Base-by-base conservation (phyloP, 2,113 vertebrate genomes). In the Euleptes europaea region DNA sequence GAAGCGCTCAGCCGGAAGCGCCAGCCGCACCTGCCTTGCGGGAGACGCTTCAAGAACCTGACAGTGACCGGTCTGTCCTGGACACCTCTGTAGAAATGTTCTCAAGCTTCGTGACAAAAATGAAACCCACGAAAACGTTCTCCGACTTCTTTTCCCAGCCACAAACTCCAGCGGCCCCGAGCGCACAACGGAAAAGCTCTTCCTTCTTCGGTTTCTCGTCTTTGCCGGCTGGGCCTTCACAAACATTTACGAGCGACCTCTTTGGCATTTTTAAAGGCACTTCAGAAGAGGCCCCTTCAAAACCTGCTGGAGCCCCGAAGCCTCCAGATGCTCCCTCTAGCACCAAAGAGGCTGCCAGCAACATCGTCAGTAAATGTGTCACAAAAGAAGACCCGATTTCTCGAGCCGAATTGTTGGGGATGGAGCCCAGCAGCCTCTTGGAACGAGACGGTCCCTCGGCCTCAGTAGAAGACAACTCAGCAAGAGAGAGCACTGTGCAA, bases 21-120 rank as follows among this genome's bases (percentile, higher is more conserved):
- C 69, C 77, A 54, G 86, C 73, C 69, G 3, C 35, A 19, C 57
- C 83, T 35, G 23, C 74, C 66, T 33, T 85, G 21, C 93, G 95
- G 83, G 93, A 54, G 71, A 91, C 79, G 80, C 93, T 95, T 67
- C 94, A 93, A 81, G 93, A 91, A 83, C 65, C 92, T 49, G 94
- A 96, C 73, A 80, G 89, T 86, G 97, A 97, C 12, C 98, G 96
- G 90, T 95, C 96, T 0, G 85, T 96, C 7, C 84, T 96, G 75
- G 96, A 96, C 78, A 95, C 97, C 83, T 96, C 98, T 72, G 94
- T 96, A 90, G 98, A 98, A 91, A 94, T 96, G 86, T 95, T 99
- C 93, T 97, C 97, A 89, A 97, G 96, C 47, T 98, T 98, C 84
- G 94, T 98, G 94, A 97, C 97, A 66, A 99, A 96, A 93, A 94